A percentile compares a stretch with the other conserved stretches of the same genome.
Conservation (phyloP, 2,113 vertebrate genomes). For the Ondatra zibethicus region DNA sequence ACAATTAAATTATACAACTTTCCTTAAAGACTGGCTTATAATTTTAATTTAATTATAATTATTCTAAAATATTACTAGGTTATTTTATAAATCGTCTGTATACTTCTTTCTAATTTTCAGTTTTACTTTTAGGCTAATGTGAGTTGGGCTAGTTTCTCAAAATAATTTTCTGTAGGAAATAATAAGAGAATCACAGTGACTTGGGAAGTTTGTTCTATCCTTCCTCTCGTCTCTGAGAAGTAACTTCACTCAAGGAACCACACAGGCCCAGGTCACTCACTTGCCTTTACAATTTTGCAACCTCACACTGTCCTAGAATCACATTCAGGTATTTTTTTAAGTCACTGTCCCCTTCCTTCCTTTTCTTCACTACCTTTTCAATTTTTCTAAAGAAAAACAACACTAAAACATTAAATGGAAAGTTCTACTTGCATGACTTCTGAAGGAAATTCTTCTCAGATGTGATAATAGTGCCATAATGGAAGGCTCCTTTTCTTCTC, state of each 20-base stretch:
- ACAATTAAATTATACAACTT: background rate
- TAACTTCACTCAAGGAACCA: background rate
- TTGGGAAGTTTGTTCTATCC: background rate
- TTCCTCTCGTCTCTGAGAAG: background rate
- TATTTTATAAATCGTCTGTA: background rate
- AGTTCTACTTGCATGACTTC: background rate
- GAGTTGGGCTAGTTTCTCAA: background rate
- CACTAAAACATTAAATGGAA: slow-evolving; percentile 12
- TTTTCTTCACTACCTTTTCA: background rate
- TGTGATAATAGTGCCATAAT: background rate
- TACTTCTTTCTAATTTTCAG: background rate
- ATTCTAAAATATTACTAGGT: background rate
- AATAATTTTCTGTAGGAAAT: background rate
- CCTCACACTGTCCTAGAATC: background rate
- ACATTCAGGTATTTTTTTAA: background rate
- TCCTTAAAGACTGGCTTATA: background rate
- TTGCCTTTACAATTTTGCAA: background rate
- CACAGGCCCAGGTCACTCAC: background rate
- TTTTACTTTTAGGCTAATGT: slow-evolving; percentile 1
- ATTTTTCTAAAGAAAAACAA: slow-evolving; percentile 47
- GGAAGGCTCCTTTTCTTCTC: slow-evolving; percentile 35
- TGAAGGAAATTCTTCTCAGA: background rate
- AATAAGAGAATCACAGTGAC: background rate
- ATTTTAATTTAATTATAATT: background rate
- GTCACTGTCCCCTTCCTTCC: background rate